Evolutionary conservation across 2,888 invertebrate genomes (phyloP).

Genomic region (Pristionchus maxplancki): DNA sequence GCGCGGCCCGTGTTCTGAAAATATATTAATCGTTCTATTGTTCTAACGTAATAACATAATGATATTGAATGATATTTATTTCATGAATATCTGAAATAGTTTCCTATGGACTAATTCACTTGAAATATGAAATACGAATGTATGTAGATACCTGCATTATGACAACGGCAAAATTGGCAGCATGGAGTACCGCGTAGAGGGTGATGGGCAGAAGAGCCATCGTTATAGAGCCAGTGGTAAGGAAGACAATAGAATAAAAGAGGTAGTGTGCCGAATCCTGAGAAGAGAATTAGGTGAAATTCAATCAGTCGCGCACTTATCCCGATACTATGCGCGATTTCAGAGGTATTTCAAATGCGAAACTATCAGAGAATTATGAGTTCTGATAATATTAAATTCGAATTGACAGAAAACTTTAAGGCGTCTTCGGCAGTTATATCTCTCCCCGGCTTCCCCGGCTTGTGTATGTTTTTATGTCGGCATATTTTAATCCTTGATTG

Average conservation of each 20-base stretch:
- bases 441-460: no score
- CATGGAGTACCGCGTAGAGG: slow-evolving; percentile 92
- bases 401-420: no score
- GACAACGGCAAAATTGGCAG: slow-evolving; percentile 90
- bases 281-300: slow-evolving; percentile 51
- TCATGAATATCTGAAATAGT: no score
- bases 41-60: background rate
- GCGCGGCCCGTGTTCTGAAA: slow-evolving; percentile 36
- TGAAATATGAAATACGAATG: no score
- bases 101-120: no score
- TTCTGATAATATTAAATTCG: no score
- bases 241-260: slow-evolving; percentile 94
- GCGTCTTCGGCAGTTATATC: no score
- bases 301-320: background rate
- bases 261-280: slow-evolving; percentile 92
- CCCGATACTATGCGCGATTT: no score
- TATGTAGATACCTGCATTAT: slow-evolving; percentile 34
- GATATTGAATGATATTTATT: no score
- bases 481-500: background rate
- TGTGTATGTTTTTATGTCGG: no score
- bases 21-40: background rate
- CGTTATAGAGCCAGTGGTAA: slow-evolving; percentile 90
- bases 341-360: background rate
- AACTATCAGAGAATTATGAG: no score
- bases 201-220: slow-evolving; percentile 92